These are phyloP conservation scores for Sciurus niger DNA, from an alignment of 2,113 vertebrate species.

Conservation along the genomic window DNA sequence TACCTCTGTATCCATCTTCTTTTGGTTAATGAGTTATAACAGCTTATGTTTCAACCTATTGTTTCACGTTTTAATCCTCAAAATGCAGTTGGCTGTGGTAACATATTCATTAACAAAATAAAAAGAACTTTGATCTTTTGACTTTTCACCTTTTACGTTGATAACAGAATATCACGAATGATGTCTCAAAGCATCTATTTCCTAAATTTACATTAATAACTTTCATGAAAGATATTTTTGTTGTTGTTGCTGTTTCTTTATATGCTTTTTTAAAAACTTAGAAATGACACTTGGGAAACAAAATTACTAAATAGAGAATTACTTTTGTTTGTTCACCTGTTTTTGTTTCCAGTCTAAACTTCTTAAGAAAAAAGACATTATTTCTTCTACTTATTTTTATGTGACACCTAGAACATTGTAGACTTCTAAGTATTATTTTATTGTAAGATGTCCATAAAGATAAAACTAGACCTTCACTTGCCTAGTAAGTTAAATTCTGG, in stretches of 20 bases:
- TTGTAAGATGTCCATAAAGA: constrained; percentile 37
- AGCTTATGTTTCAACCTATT: not conserved
- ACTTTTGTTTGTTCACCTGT: constrained; percentile 29
- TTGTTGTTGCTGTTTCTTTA: constrained; percentile 50
- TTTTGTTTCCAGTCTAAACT: constrained; percentile 51
- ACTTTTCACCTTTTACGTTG: not conserved
- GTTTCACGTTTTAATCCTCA: constrained; percentile 47
- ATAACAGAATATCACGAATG: not conserved
- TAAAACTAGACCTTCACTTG: constrained; percentile 35
- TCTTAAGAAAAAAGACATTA: not conserved
- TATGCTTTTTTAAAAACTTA: constrained; percentile 22
- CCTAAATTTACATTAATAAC: not conserved
- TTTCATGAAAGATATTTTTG: constrained; percentile 26
- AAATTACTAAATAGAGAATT: constrained; percentile 51
- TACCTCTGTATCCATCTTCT: not conserved
- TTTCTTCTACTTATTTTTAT: constrained; percentile 37
- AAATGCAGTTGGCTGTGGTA: not conserved
- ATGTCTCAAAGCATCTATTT: constrained; percentile 48
- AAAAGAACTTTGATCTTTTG: not conserved
- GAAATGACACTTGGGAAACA: constrained; percentile 49
- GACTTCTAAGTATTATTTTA: constrained; percentile 17
- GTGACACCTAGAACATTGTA: not conserved
- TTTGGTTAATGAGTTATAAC: not conserved
- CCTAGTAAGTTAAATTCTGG: not conserved
- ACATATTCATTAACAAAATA: not conserved